Conservation (phyloP, 2,113 vertebrate genomes). For the Balaenoptera acutorostrata region DNA sequence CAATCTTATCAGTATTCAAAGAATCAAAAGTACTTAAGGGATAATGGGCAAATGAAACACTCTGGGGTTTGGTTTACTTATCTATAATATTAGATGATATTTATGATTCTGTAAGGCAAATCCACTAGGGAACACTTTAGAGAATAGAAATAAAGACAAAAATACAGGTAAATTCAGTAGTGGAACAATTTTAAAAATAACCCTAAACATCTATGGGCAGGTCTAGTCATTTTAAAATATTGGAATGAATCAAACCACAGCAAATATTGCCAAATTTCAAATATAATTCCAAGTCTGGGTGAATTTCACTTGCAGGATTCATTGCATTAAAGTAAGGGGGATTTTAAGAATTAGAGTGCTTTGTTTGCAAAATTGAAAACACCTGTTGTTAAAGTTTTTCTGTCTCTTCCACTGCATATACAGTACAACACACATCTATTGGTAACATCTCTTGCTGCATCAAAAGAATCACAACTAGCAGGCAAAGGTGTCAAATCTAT, state of each 20-base stretch:
- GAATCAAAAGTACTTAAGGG: conserved; percentile 1
- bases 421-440: not conserved
- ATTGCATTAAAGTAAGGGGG: not conserved
- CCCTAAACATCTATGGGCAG: not conserved
- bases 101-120: not conserved
- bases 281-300: not conserved
- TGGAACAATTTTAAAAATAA: not conserved
- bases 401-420: not conserved
- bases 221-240: not conserved
- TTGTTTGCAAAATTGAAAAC: not conserved
- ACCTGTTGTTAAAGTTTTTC: not conserved
- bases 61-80: not conserved
- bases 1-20: not conserved
- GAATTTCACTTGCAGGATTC: not conserved
- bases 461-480: not conserved
- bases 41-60: not conserved
- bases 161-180: not conserved
- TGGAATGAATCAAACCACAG: not conserved
- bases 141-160: not conserved
- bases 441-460: not conserved
- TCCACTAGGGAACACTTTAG: not conserved
- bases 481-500: not conserved
- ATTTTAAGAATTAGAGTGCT: not conserved
- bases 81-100: not conserved
- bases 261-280: not conserved